Base-by-base conservation (phyloP, 2,797 vertebrate genomes). In the Philypnodon macrostomus region DNA sequence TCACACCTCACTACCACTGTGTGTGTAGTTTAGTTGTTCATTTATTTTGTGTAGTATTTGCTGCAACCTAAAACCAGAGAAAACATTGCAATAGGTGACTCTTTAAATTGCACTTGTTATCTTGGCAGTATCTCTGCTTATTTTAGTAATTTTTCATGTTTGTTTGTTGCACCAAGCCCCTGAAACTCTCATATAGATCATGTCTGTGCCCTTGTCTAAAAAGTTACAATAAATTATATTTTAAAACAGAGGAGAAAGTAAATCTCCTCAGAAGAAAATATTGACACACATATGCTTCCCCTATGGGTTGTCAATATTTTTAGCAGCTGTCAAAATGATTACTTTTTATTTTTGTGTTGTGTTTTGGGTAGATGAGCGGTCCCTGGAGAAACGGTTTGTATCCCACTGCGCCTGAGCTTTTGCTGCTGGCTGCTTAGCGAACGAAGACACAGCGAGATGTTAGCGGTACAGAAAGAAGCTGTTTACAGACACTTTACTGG, bases 301-400 rank as follows among this genome's bases (percentile, higher is more conserved):
- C 24, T n/a, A n/a, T 37, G 58, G 75, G 65, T 69, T 62, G 60
- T 80, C 61, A 41, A 47, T 74, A 77, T 81, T 80, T 81, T 75
- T 79, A 83, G 80, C 71, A 56, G 29, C 71, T 77, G 77, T 77
- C 75, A 80, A 66, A 81, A 66, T 62, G 57, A 71, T 79, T 72
- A 75, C 67, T 79, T 77, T 72, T 57, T 47, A 66, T 68, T 63
- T 66, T 14, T 31, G 48, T 66, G 56, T 53, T 63, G 68, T 60
- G 67, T 77, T 81, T 76, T 57, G 58, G 46, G 65, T 57, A 62
- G 63, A 77, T 67, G 71, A 71, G 77, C 71, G 16, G 42, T 80
- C 79, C 79, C 77, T 62, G 71, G 79, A 81, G 83, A 73, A 54
- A 60, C 58, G 59, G 73, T 70, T 69, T 65, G 73, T 77, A 72